Base-by-base conservation (phyloP, 2,888 invertebrate species). In the Phengaris alcon region DNA sequence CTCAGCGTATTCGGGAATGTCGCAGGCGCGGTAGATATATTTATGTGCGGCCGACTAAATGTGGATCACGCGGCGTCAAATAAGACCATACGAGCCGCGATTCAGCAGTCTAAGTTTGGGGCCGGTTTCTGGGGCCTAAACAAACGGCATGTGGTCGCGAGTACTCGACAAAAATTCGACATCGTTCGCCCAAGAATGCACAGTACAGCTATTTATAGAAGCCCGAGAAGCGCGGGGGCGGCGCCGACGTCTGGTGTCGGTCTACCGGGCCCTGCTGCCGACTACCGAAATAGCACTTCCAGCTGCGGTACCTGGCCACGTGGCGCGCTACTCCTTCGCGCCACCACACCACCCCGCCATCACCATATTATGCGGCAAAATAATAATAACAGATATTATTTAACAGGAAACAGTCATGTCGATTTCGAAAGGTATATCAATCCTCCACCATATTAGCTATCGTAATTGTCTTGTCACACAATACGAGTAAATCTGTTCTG, bases 221-320 rank as follows among this genome's bases (percentile, higher is more conserved):
- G 86, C 87, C 84, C 87, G 88, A 89, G 91, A 93, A 88, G 88
- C 90, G 89, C 93, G 95, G 93, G 93, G 92, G 92, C 91, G 92
- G 90, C 89, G 88, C 87, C 90, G 88, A 88, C 90, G 93, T 93
- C 93, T 93, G 91, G 91, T 92, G 91, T 93, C 94, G 94, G 92
- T 93, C 94, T 94, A 93, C 94, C 94, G 91, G 94, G 94, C 93
- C 93, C 94, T 94, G 94, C 93, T 90, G 91, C 93, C 94, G 93
- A 90, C 93, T 93, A 91, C 93, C 86, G 86, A 93, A 93, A 93
- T 93, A 93, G 86, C 91, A 89, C 88, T 87, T 93, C 93, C 93
- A 93, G 93, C 90, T 92, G 90, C 89, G 83, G 85, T 91, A 91
- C 91, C 92, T 90, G 90, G 85, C 88, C 93, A 93, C 93, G 93